Conservation (phyloP, 2,888 invertebrate species). For the Cerastoderma edule region DNA sequence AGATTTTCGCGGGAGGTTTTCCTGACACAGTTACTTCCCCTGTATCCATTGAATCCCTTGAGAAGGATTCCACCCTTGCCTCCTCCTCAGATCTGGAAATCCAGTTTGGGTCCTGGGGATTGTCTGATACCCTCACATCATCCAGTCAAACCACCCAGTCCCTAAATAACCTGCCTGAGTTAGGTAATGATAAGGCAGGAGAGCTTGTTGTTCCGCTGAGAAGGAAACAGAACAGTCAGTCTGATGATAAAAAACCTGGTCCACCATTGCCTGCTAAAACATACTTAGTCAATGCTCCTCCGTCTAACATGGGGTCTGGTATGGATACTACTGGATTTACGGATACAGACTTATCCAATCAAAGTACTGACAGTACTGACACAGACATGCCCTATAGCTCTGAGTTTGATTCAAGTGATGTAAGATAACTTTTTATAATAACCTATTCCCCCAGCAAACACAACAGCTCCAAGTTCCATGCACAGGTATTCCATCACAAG, state of each 20-base stretch:
- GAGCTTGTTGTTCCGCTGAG: not conserved
- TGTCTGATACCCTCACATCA: slow-evolving; percentile 21
- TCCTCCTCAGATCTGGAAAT: slow-evolving; percentile 26
- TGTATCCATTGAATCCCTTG: slow-evolving; percentile 34
- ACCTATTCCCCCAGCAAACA: no score
- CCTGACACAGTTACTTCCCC: not conserved
- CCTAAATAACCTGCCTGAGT: not conserved
- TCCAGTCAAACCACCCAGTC: slow-evolving; percentile 45
- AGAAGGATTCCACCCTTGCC: slow-evolving; percentile 44
- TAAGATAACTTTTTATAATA: no score
- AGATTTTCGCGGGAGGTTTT: not conserved
- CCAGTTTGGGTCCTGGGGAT: slow-evolving; percentile 3
- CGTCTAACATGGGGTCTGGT: no score
- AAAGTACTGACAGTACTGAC: no score
- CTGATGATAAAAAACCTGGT: not conserved
- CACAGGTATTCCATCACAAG: no score
- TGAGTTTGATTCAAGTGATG: no score
- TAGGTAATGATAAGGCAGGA: not conserved
- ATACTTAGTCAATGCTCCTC: not conserved
- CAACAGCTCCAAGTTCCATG: no score
- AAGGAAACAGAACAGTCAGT: slow-evolving; percentile 13
- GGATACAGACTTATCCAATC: no score
- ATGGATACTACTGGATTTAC: no score
- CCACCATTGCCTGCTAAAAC: slow-evolving; percentile 18
- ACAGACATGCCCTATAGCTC: no score